These are phyloP conservation scores for Coptodon bakossiorum DNA, from an alignment of 2,113 vertebrate genomes.

Conservation along the genomic window DNA sequence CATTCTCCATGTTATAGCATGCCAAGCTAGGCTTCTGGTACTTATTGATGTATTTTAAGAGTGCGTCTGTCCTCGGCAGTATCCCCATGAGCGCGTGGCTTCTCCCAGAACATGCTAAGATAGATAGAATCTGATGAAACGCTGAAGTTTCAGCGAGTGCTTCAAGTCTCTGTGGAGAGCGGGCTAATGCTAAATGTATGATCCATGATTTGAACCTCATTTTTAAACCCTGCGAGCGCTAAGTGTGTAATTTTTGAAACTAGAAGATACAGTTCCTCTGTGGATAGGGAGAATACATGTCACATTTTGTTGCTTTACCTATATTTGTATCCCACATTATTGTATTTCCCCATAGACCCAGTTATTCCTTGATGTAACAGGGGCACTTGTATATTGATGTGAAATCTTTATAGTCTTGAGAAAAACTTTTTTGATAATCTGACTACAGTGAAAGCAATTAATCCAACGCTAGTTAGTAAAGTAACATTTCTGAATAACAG, in stretches of 20 bases:
- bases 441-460: not conserved
- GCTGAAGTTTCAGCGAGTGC: conserved; percentile 33
- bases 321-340: not conserved
- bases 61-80: not conserved
- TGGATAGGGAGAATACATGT: not conserved
- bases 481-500: not conserved
- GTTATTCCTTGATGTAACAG: not conserved
- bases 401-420: not conserved
- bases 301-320: not conserved
- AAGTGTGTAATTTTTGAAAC: not conserved
- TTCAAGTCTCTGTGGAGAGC: conserved; percentile 26
- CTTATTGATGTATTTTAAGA: not conserved
- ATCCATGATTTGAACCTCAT: conserved; percentile 26
- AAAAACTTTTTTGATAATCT: not conserved
- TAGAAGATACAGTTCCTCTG: not conserved
- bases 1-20: not conserved
- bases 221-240: conserved; percentile 12
- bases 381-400: not conserved
- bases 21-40: not conserved
- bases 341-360: not conserved
- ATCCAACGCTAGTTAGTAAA: not conserved
- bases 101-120: not conserved
- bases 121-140: conserved; percentile 32
- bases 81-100: not conserved
- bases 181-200: conserved; percentile 43